Conservation (phyloP, 2,888 invertebrate genomes). For the Julus scanicus region DNA sequence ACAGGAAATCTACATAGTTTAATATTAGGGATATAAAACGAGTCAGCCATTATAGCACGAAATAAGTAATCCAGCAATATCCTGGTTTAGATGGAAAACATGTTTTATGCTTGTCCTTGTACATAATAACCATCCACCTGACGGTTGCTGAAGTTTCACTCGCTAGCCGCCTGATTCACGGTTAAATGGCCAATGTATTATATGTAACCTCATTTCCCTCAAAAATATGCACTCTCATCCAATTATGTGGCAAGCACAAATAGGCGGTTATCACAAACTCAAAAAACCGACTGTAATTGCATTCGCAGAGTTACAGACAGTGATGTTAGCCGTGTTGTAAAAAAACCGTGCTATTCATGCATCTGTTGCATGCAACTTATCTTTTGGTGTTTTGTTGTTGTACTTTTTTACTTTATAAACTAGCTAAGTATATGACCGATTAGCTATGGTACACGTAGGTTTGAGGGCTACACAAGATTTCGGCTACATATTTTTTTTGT, state of each 20-base stretch:
- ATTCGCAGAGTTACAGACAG: not conserved
- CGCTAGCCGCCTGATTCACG: not conserved
- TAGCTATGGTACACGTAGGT: not conserved
- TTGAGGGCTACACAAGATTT: no score
- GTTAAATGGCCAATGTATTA: slow-evolving; percentile 27
- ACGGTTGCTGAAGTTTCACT: not conserved
- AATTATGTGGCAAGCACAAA: not conserved
- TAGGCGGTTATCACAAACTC: not conserved
- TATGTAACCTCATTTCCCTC: not conserved
- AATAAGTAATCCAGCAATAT: slow-evolving; percentile 8
- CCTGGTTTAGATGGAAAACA: slow-evolving; percentile 12
- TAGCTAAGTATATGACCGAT: not conserved
- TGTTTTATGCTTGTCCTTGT: slow-evolving; percentile 3
- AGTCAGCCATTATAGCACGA: not conserved
- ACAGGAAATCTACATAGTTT: slow-evolving; percentile 12
- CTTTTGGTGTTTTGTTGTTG: not conserved
- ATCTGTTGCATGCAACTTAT: not conserved
- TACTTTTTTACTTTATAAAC: not conserved
- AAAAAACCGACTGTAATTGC: not conserved
- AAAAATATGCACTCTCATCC: slow-evolving; percentile 22
- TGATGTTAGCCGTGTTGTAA: not conserved
- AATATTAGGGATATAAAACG: slow-evolving; percentile 2
- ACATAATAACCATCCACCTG: not conserved
- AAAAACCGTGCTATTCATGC: not conserved
- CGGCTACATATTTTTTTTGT: no score